Evolutionary conservation across 64 coral and sea anemone genomes (phyloP).

Genomic region (Montipora cactus): DNA sequence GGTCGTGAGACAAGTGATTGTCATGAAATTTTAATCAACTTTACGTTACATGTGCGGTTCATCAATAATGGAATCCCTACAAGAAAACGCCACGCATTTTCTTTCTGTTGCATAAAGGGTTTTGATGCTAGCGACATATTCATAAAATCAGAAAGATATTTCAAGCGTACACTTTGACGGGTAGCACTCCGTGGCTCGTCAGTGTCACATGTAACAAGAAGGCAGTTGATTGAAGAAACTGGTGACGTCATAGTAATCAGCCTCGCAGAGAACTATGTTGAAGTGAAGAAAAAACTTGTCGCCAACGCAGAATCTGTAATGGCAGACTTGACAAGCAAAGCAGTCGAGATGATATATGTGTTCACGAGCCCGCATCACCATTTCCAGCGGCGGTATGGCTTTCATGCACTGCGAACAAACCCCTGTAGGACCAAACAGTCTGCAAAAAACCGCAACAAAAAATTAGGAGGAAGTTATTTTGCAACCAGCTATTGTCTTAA

Average conservation of each 20-base stretch:
- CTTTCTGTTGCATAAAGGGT: neutral
- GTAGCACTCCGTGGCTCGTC: neutral
- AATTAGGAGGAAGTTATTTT: neutral
- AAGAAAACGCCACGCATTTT: no score
- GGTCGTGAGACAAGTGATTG: no score
- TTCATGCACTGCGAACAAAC: slow-evolving; percentile 82
- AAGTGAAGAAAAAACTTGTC: slow-evolving; percentile 88
- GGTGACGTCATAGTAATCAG: slow-evolving; percentile 81
- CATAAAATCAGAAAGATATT: no score
- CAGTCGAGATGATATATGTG: slow-evolving; percentile 88
- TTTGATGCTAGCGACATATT: neutral
- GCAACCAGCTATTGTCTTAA: neutral
- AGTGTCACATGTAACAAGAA: neutral
- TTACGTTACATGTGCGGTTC: no score
- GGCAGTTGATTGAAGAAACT: slow-evolving; percentile 26
- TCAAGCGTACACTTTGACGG: no score
- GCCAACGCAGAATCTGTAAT: slow-evolving; percentile 85
- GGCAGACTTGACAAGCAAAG: slow-evolving; percentile 88
- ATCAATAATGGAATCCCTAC: no score
- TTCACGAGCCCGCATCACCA: slow-evolving; percentile 86
- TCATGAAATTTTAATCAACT: no score
- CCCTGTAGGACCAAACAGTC: slow-evolving; percentile 81
- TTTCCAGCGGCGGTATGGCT: slow-evolving; percentile 88
- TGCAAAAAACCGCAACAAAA: slow-evolving; percentile 41
- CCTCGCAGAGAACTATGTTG: slow-evolving; percentile 78